These are phyloP conservation scores for Capricornis sumatraensis DNA, from an alignment of 2,113 vertebrate genomes.

Conservation along the genomic window DNA sequence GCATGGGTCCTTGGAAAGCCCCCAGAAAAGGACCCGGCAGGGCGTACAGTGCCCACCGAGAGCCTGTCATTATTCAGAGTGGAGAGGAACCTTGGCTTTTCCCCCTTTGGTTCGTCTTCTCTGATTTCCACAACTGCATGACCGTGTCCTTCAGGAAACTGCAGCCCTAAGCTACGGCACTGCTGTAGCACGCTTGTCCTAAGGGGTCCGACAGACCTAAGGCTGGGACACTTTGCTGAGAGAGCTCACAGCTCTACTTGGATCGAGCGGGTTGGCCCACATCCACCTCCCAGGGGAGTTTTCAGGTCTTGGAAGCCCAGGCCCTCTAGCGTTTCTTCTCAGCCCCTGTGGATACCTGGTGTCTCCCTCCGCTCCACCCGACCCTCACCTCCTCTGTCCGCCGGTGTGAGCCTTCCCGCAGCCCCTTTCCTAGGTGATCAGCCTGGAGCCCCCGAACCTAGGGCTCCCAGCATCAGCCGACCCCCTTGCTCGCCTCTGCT, in stretches of 20 bases:
- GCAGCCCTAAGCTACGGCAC: accelerated
- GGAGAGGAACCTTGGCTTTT: background rate
- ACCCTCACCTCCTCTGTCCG: background rate
- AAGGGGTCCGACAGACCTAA: background rate
- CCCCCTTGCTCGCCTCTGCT: background rate
- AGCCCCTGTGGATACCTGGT: background rate
- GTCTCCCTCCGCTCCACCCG: accelerated
- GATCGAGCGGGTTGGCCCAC: background rate
- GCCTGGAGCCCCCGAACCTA: background rate
- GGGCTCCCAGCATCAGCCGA: background rate
- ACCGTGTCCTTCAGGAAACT: background rate
- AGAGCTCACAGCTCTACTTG: background rate
- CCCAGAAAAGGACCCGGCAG: accelerated
- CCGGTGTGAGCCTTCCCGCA: background rate
- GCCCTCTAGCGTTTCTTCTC: background rate
- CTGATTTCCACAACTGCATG: too few relatives aligned
- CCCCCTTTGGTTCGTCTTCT: background rate
- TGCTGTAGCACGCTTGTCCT: background rate
- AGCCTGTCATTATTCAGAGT: accelerated
- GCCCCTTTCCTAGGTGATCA: background rate
- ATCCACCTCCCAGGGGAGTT: background rate
- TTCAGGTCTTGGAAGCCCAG: accelerated
- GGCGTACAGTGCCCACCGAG: accelerated
- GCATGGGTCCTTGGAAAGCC: accelerated
- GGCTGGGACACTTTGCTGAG: accelerated